Evolutionary conservation across 64 coral and sea anemone species (phyloP).

Genomic region (Stylophora pistillata): DNA sequence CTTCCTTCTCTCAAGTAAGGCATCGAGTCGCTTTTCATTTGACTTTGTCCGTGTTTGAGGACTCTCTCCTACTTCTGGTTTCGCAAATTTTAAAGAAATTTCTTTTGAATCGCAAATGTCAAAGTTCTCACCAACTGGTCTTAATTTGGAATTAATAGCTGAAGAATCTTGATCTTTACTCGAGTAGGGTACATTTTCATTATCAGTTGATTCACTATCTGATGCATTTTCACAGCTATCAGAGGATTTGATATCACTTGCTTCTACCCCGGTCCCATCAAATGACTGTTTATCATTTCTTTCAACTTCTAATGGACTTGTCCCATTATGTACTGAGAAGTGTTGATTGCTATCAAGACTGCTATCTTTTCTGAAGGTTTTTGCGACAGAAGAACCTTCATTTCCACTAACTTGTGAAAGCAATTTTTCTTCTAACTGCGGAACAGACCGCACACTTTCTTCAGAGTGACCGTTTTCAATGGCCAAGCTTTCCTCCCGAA

Average conservation of each 20-base stretch:
- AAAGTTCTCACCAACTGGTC: background rate
- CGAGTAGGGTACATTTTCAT: background rate
- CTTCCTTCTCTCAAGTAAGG: slow-evolving; percentile 48
- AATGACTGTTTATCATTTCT: background rate
- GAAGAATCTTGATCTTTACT: background rate
- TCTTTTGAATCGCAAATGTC: background rate
- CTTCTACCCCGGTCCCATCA: background rate
- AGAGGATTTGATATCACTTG: background rate
- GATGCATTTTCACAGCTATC: background rate
- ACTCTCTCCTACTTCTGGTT: background rate
- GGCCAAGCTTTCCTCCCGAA: no score
- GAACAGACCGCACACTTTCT: no score
- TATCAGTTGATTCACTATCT: background rate
- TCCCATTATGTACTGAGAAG: background rate
- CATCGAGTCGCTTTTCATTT: slow-evolving; percentile 83
- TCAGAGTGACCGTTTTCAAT: no score
- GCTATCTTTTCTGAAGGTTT: background rate
- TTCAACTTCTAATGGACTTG: background rate
- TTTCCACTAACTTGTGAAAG: no score
- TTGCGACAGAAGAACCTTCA: no score
- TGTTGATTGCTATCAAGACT: background rate
- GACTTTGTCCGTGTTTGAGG: slow-evolving; percentile 7
- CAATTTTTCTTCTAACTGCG: no score
- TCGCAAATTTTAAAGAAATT: background rate
- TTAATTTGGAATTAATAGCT: background rate